Percentiles rank a stretch among this genome's conserved stretches.
These are phyloP conservation scores for Philereme transversata DNA, from an alignment of 2,888 invertebrate genomes.

Conservation along the genomic window DNA sequence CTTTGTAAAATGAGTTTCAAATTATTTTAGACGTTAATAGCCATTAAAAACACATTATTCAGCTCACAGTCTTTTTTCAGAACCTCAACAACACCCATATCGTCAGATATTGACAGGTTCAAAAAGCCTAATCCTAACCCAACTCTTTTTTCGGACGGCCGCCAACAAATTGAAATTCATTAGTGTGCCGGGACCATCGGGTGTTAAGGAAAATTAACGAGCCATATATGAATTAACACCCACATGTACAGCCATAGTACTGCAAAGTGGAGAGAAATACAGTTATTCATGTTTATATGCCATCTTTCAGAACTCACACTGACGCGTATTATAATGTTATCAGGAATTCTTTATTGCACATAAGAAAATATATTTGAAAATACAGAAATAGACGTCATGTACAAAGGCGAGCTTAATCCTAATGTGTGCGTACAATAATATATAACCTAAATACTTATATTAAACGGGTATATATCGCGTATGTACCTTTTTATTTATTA, in stretches of 20 bases:
- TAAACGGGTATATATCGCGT: too few relatives aligned
- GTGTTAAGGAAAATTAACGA: conserved; percentile 81
- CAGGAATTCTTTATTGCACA: too few relatives aligned
- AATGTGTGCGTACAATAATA: too few relatives aligned
- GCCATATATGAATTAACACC: conserved; percentile 77
- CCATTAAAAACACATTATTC: conserved; percentile 29
- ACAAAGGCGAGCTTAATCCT: too few relatives aligned
- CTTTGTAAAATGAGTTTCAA: background rate
- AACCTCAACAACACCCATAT: conserved; percentile 37
- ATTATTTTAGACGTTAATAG: background rate
- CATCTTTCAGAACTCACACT: background rate
- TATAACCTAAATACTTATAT: too few relatives aligned
- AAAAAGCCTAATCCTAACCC: conserved; percentile 45
- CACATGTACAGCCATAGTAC: conserved; percentile 42
- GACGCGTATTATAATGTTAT: too few relatives aligned
- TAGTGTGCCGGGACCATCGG: conserved; percentile 66
- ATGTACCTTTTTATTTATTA: too few relatives aligned
- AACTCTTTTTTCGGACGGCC: conserved; percentile 61
- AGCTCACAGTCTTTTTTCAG: conserved; percentile 11
- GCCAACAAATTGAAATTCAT: conserved; percentile 81
- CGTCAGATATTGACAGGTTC: conserved; percentile 35
- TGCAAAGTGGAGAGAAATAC: conserved; percentile 13
- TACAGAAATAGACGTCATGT: too few relatives aligned
- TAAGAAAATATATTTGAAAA: too few relatives aligned
- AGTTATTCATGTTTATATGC: conserved; percentile 9